These are phyloP conservation scores for Eonycteris spelaea DNA, from an alignment of 2,113 vertebrate species.

Conservation along the genomic window DNA sequence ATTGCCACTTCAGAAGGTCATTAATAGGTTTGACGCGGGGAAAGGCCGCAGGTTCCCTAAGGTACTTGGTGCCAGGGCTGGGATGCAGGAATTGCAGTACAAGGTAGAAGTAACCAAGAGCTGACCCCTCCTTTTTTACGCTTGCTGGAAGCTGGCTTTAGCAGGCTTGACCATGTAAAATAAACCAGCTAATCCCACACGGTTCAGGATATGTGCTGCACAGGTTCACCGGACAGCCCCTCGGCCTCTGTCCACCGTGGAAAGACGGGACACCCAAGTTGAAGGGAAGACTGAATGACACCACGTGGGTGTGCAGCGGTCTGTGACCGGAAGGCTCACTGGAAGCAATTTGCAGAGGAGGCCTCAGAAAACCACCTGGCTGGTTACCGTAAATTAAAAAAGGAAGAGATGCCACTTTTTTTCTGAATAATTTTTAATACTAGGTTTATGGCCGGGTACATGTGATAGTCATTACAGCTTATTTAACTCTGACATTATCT, in stretches of 20 bases:
- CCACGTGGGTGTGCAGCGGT: slow-evolving; percentile 85
- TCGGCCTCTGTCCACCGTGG: slow-evolving; percentile 74
- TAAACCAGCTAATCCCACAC: background rate
- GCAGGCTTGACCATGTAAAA: background rate
- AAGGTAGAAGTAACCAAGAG: background rate
- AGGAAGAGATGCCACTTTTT: slow-evolving; percentile 87
- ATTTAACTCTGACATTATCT: slow-evolving; percentile 89
- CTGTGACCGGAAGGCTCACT: slow-evolving; percentile 86
- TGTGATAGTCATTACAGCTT: slow-evolving; percentile 89
- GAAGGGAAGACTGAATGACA: slow-evolving; percentile 81
- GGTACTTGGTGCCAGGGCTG: background rate
- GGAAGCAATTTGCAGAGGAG: slow-evolving; percentile 88
- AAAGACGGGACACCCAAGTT: slow-evolving; percentile 85
- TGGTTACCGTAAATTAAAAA: slow-evolving; percentile 87
- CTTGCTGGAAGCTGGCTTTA: background rate
- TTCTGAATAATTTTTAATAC: slow-evolving; percentile 84
- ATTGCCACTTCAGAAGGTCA: background rate
- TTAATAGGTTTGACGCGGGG: background rate
- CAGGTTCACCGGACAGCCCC: slow-evolving; percentile 31
- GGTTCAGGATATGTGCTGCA: background rate
- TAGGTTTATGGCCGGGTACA: slow-evolving; percentile 85
- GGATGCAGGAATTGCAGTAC: background rate
- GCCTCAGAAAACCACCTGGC: slow-evolving; percentile 88
- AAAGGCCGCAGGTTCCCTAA: background rate
- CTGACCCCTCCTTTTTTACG: background rate